Base-by-base conservation (phyloP, 2,797 vertebrate species). In the Sitta carolinensis region DNA sequence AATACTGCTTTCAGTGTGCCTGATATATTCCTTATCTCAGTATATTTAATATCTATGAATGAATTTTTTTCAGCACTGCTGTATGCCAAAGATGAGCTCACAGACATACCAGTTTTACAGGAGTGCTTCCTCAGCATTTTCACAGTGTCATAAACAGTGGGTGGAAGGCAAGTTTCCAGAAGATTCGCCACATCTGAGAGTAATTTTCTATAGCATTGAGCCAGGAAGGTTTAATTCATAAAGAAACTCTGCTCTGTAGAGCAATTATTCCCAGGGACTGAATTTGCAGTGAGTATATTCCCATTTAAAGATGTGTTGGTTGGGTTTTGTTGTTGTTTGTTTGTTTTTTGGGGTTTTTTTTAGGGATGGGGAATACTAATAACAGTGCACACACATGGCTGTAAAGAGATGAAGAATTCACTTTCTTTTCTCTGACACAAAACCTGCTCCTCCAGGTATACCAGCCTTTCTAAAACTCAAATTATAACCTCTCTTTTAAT, bases 101-200 rank as follows among this genome's bases (percentile, higher is more conserved):
- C 64, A 90, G 68, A 80, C 13, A 43, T 66, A 78, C 14, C 74
- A 87, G 54, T 93, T 96, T 92, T 62, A 89, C 82, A 77, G 54
- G 64, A 91, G 22, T 9, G 40, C 74, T 93, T 94, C 70, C 74
- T 89, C 87, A 94, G 42, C 52, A 67, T 93, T 93, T 93, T 95
- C 75, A 66, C 74, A 63, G 47, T 91, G 78, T 90, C 90, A 90
- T 68, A 64, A 87, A 70, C 54, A 77, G 94, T 68, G 68, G 84
- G 88, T 57, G 84, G 72, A 77, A 92, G 43, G 75, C 72, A 94
- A 36, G 43, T 61, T 94, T 94, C 76, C 85, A 88, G 92, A 94
- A 90, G n/a, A 87, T 87, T 87, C 72, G 36, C 3, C 10, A 61
- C 22, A 73, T 92, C 48, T 47, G n/a, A 85, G 27, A 87, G 34